Conservation (phyloP, 1,140 invertebrate species). For the Lasioglossum baleicum region DNA sequence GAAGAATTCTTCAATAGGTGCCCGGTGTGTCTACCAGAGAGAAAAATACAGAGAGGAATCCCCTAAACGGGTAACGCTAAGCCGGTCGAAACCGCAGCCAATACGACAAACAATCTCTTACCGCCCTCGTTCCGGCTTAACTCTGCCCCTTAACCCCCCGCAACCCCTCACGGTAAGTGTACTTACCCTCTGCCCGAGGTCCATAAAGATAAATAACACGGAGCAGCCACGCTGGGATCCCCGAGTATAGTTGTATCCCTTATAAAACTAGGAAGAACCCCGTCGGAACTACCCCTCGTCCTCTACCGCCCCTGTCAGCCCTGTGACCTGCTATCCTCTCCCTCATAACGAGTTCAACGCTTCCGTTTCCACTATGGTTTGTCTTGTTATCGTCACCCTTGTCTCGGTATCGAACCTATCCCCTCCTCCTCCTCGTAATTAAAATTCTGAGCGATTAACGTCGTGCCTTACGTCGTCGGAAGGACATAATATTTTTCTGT, state of each 20-base stretch:
- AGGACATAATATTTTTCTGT: too few species aligned
- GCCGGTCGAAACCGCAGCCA: constrained; percentile 71
- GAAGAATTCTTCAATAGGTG: constrained; percentile 2
- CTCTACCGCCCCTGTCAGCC: not conserved
- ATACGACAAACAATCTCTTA: constrained; percentile 79
- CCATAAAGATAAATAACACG: constrained; percentile 80
- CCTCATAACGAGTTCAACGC: constrained; percentile 38
- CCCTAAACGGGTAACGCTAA: constrained; percentile 69
- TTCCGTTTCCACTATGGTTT: constrained; percentile 37
- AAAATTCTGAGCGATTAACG: too few species aligned
- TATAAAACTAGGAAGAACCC: constrained; percentile 49
- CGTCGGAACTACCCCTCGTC: constrained; percentile 47
- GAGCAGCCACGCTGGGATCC: constrained; percentile 56
- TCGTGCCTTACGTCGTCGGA: too few species aligned
- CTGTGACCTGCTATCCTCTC: constrained; percentile 8
- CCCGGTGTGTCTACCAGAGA: constrained; percentile 16
- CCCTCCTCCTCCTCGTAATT: too few species aligned
- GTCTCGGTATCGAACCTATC: not conserved
- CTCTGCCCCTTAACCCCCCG: constrained; percentile 59
- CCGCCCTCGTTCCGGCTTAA: constrained; percentile 73
- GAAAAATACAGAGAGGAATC: constrained; percentile 38
- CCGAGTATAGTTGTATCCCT: constrained; percentile 53
- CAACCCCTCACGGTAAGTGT: constrained; percentile 72
- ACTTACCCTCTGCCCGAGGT: constrained; percentile 80
- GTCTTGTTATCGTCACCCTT: constrained; percentile 33